These are phyloP conservation scores for Chaetura pelagica DNA, from an alignment of 2,113 vertebrate genomes.

Conservation along the genomic window DNA sequence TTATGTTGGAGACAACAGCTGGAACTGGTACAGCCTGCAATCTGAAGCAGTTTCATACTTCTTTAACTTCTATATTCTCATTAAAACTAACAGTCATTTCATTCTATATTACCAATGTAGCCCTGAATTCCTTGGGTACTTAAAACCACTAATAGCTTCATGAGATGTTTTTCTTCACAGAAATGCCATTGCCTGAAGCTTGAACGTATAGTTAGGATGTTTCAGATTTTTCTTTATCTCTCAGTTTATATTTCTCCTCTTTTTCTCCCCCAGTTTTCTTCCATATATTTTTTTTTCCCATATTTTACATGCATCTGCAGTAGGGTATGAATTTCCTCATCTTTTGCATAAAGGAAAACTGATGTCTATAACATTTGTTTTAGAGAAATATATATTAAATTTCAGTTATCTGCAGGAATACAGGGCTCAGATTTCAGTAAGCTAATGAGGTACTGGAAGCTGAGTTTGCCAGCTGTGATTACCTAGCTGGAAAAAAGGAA, in stretches of 20 bases:
- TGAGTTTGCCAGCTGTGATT: neutral
- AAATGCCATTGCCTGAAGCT: neutral
- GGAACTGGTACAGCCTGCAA: neutral
- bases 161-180: neutral
- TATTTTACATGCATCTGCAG: neutral
- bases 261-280: neutral
- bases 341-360: slow-evolving; percentile 24
- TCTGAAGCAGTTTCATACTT: neutral
- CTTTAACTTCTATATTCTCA: neutral
- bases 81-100: neutral
- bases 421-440: slow-evolving; percentile 12
- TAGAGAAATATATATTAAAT: slow-evolving; percentile 8
- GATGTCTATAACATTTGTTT: slow-evolving; percentile 24
- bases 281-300: neutral
- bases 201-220: neutral
- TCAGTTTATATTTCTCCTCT: neutral
- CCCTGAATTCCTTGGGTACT: neutral
- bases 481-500: neutral
- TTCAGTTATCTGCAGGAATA: slow-evolving; percentile 21
- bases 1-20: neutral
- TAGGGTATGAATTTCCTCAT: neutral
- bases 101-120: neutral
- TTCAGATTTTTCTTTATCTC: neutral
- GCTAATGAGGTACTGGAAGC: slow-evolving; percentile 20
- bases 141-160: neutral